phyloP scores from a whole-genome alignment of 2,888 invertebrate genomes.

The Hanleya hanleyi region DNA sequence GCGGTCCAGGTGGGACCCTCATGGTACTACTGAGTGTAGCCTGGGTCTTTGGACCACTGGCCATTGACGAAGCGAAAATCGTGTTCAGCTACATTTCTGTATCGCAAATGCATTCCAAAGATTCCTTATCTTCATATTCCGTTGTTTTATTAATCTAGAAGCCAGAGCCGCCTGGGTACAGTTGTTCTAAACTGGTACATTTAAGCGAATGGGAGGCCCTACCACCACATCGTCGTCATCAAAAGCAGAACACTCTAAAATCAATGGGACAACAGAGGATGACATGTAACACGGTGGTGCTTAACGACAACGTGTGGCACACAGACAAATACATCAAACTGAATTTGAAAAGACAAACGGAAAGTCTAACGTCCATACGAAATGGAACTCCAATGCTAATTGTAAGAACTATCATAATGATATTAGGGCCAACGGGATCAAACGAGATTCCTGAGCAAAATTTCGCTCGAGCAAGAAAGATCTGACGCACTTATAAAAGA shows the following conservation, averaged over 20 bases:
- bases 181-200: slow-evolving; percentile 60
- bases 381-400: not conserved
- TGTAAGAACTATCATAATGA: not conserved
- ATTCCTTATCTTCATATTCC: slow-evolving; percentile 64
- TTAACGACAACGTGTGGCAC: too few relatives aligned
- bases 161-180: slow-evolving; percentile 62
- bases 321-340: too few relatives aligned
- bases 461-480: not conserved
- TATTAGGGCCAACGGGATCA: not conserved
- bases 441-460: not conserved
- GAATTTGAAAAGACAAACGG: too few relatives aligned
- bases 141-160: slow-evolving; percentile 64
- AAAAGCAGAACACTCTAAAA: not conserved
- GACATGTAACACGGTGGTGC: too few relatives aligned
- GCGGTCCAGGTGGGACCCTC: slow-evolving; percentile 60
- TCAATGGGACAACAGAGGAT: not conserved
- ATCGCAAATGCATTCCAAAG: slow-evolving; percentile 44
- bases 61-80: slow-evolving; percentile 59
- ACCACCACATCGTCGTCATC: slow-evolving; percentile 15
- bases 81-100: slow-evolving; percentile 67
- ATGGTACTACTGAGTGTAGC: slow-evolving; percentile 66
- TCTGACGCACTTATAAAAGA: not conserved
- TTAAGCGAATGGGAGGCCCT: slow-evolving; percentile 60
- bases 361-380: too few relatives aligned
- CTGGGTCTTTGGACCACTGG: slow-evolving; percentile 69